Base-by-base conservation (phyloP, 2,797 vertebrate genomes). In the Phaenicophaeus curvirostris region DNA sequence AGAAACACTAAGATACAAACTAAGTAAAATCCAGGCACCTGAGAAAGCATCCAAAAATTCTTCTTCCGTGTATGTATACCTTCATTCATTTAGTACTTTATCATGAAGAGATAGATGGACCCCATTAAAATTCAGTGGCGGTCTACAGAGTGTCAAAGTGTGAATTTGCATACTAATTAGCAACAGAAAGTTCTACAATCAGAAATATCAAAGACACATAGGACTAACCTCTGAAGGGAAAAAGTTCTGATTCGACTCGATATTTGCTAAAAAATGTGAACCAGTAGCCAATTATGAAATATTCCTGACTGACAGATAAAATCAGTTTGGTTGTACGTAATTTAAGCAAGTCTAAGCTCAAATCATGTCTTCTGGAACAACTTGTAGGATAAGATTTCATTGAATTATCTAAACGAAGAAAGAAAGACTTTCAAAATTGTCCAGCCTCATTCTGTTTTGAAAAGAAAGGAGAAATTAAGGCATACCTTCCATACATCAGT, bases 301-400 rank as follows among this genome's bases (percentile, higher is more conserved):
- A n/a, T 82, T 63, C 58, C 21, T 95, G 80, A 75, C n/a, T 86
- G 91, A 81, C 85, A 95, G 83, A 85, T 82, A 87, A 87, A 91
- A 89, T 87, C 90, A 79, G 25, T 53, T 77, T 51, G 42, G 39
- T 51, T 88, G 21, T 69, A 81, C 51, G 71, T 59, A 54, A 85
- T 91, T 91, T 76, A 76, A 82, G 13, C 25, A 31, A 35, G 33
- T 76, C 59, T 90, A 66, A 76, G 21, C 62, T 84, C 23, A 86
- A 79, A 69, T 31, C 33, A n/a, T 19, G 11, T 84, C 69, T 80
- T 82, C 83, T 69, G 42, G 39, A 90, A 31, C 54, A 67, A 82
- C 48, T 76, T 63, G 13, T 21, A 73, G 30, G 39, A 79, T 48
- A 68, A 82, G 58, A 83, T 81, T 51, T 66, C 8, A 25, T 14